A percentile compares a stretch with the other conserved stretches of the same genome.
phyloP scores from a whole-genome alignment of 2,888 invertebrate genomes.

The Pollenia angustigena region DNA sequence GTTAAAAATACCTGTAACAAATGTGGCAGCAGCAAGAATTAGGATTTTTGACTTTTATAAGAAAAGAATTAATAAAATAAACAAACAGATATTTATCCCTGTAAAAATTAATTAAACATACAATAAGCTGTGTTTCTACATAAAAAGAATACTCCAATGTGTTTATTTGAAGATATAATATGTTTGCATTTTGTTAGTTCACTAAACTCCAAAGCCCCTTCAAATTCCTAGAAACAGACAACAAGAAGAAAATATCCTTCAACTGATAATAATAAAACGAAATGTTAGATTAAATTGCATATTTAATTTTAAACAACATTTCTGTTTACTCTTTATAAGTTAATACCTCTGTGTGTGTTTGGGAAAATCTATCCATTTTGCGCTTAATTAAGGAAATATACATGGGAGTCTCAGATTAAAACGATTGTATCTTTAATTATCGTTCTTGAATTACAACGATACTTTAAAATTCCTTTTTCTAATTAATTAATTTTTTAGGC shows the following conservation, averaged over 20 bases:
- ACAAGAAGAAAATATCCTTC: neutral
- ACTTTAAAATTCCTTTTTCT: neutral
- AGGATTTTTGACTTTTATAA: too few relatives aligned
- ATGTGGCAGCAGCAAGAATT: too few relatives aligned
- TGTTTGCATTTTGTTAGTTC: neutral
- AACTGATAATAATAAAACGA: neutral
- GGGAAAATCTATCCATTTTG: neutral
- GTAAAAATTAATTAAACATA: too few relatives aligned
- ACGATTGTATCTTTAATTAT: neutral
- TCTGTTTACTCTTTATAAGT: neutral
- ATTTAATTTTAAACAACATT: slow-evolving; percentile 32
- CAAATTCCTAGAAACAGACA: too few relatives aligned
- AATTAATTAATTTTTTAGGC: neutral
- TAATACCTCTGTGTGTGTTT: neutral
- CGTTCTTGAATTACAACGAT: neutral
- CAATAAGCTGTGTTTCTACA: too few relatives aligned
- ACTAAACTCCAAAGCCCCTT: too few relatives aligned
- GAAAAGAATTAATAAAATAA: too few relatives aligned
- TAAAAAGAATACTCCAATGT: neutral
- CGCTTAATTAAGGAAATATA: neutral
- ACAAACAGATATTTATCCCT: too few relatives aligned
- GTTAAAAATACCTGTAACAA: too few relatives aligned
- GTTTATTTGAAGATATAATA: slow-evolving; percentile 45
- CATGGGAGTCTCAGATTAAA: neutral
- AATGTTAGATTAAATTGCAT: slow-evolving; percentile 43